Percentiles rank a stretch among this genome's conserved stretches.
phyloP scores from a whole-genome alignment of 2,888 invertebrate species.

The Quadroppia sp. region DNA sequence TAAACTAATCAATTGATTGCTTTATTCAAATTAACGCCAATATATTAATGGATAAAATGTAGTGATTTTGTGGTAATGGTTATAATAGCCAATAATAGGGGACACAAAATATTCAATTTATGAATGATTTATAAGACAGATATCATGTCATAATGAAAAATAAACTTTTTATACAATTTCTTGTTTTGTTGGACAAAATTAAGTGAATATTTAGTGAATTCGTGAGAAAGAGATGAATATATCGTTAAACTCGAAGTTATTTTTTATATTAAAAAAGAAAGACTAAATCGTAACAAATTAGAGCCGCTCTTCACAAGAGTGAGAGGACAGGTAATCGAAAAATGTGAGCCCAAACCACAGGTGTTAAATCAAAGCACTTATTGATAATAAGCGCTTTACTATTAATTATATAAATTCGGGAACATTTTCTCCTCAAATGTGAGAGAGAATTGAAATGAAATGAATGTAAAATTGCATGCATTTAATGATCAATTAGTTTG shows the following conservation, averaged over 20 bases:
- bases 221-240: background rate
- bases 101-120: background rate
- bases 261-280: no score
- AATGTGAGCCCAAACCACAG: slow-evolving; percentile 6
- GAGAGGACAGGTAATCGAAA: slow-evolving; percentile 3
- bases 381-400: slow-evolving; percentile 11
- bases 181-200: background rate
- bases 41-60: no score
- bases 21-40: no score
- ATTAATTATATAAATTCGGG: background rate
- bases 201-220: background rate
- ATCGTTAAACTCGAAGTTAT: background rate
- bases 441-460: background rate
- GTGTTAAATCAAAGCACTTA: slow-evolving; percentile 29
- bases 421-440: background rate
- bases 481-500: slow-evolving; percentile 29
- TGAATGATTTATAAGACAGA: background rate
- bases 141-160: background rate
- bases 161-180: background rate
- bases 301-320: background rate
- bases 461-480: slow-evolving; percentile 7
- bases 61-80: no score
- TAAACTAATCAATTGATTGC: no score
- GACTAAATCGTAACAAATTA: slow-evolving; percentile 8
- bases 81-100: no score